Base-by-base conservation (phyloP, 2,888 invertebrate genomes). In the Cosmorhoe ocellata region DNA sequence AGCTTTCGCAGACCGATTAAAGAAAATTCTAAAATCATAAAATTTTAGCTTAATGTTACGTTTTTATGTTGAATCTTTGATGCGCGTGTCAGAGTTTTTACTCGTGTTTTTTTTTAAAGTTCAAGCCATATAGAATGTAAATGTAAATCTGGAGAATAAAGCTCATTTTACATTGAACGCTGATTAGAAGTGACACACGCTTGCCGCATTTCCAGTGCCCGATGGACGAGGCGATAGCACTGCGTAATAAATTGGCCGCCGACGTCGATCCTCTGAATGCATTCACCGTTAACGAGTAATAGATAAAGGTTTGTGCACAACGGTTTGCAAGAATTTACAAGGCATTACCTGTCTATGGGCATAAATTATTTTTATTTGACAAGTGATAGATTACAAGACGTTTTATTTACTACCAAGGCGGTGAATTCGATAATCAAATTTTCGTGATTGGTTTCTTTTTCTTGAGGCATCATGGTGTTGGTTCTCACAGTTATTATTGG, bases 181-280 rank as follows among this genome's bases (percentile, higher is more conserved):
- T 45, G 34, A 40, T 45, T 45, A 40, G 34, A 45, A 45, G 44
- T 44, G 36, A 40, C 45, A 40, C 44, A 34, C 42, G 27, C 50
- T 30, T 37, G 18, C 50, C 39, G 42, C 51, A 57, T 50, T 52
- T 53, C 53, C 63, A 67, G 69, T 64, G 66, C 46, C n/a, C 73
- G 83, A 84, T 83, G 74, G 69, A 71, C 64, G 64, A 58, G 50
- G 51, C 69, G 80, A 83, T 83, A 83, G 69, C 56, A 67, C 71
- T 66, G 70, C 70, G 68, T 81, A 81, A 87, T 84, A 86, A 85
- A 86, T 82, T 81, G 79, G 74, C 76, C 70, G 73, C 71, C 67
- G 74, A 79, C 74, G 69, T 69, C 69, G 69, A 70, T 67, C 73
- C 71, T 76, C 76, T 71, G 67, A 75, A 76, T 72, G 72, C 71